Evolutionary conservation across 1,140 invertebrate species (phyloP).

Genomic region (Phenacoccus solenopsis): DNA sequence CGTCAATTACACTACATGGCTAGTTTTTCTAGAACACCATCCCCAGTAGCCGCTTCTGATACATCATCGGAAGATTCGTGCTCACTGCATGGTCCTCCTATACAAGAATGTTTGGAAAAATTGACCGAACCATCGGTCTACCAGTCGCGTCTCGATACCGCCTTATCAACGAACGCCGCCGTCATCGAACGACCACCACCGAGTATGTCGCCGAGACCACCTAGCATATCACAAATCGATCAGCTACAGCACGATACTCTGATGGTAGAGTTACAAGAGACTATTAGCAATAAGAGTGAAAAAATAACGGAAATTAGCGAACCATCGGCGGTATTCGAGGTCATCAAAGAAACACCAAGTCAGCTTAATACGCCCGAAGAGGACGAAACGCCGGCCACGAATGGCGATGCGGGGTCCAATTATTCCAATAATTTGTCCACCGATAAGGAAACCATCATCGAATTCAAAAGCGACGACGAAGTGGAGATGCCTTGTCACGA

Average conservation of each 20-base stretch:
- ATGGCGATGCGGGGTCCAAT: background rate
- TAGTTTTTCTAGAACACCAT: constrained; percentile 36
- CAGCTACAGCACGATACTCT: constrained; percentile 36
- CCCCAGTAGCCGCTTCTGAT: constrained; percentile 33
- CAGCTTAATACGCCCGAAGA: background rate
- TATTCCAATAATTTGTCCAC: background rate
- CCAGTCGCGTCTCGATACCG: constrained; percentile 33
- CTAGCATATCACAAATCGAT: constrained; percentile 27
- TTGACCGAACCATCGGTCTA: constrained; percentile 34
- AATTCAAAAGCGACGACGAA: constrained; percentile 4
- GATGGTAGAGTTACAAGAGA: constrained; percentile 36
- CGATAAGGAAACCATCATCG: background rate
- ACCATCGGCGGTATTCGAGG: background rate
- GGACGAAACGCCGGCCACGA: background rate
- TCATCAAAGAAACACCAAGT: too few relatives aligned
- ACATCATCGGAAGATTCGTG: constrained; percentile 33
- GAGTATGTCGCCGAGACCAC: constrained; percentile 31
- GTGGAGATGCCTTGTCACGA: background rate
- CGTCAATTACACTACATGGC: constrained; percentile 36
- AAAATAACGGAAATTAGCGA: background rate
- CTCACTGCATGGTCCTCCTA: constrained; percentile 27
- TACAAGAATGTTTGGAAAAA: constrained; percentile 37
- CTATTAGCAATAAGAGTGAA: constrained; percentile 21
- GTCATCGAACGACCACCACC: constrained; percentile 23
- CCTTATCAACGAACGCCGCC: constrained; percentile 23